phyloP scores from a whole-genome alignment of 2,113 vertebrate genomes.

The Tringa solitaria region DNA sequence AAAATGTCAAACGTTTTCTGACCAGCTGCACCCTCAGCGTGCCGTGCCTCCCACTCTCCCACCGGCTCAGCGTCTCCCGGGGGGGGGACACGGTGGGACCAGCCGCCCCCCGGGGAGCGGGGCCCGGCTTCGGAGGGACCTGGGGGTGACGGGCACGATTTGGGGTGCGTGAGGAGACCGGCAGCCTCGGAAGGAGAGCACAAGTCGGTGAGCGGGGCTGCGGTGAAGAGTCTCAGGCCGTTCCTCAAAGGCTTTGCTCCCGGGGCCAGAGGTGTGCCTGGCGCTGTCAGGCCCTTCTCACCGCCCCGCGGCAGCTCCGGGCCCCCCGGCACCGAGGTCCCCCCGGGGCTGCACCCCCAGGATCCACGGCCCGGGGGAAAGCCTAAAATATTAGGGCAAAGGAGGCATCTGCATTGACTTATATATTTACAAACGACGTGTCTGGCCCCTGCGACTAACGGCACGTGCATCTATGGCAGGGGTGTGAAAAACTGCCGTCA shows the following conservation, averaged over 20 bases:
- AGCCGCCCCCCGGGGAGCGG: neutral
- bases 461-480: neutral
- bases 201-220: neutral
- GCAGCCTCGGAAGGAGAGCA: neutral
- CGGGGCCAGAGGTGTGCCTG: neutral
- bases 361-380: neutral
- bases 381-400: neutral
- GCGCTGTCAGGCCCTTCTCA: neutral
- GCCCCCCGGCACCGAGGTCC: neutral
- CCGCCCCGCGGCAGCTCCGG: neutral
- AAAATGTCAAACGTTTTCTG: conserved; percentile 57
- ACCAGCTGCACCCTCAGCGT: conserved; percentile 64
- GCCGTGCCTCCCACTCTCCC: conserved; percentile 53
- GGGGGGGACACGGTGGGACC: too few relatives aligned
- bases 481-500: neutral
- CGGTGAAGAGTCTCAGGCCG: neutral
- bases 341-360: neutral
- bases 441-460: neutral
- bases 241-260: neutral
- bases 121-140: neutral
- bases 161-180: neutral
- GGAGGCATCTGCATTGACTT: neutral
- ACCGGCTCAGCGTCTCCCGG: neutral
- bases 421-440: neutral
- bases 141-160: neutral